Percentiles rank a stretch among this genome's conserved stretches.
Conservation (phyloP, 2,888 invertebrate genomes). For the Ctenicera cuprea region DNA sequence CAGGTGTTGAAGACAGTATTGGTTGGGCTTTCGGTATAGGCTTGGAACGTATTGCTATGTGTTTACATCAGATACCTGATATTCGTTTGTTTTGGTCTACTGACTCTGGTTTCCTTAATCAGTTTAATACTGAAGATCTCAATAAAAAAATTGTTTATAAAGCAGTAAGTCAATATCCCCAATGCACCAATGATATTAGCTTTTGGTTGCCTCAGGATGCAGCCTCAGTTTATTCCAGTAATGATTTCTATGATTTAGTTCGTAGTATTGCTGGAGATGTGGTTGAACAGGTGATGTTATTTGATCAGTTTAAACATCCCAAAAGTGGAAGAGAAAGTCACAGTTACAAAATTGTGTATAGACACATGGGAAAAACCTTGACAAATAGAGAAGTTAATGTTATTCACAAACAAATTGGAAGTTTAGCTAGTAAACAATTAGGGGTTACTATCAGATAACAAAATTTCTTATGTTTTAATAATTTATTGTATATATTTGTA, state of each 20-base stretch:
- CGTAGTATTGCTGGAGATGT: slow-evolving; percentile 91
- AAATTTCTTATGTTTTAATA: background rate
- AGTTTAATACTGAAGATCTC: slow-evolving; percentile 87
- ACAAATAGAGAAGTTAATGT: slow-evolving; percentile 90
- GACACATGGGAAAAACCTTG: slow-evolving; percentile 93
- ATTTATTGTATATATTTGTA: background rate
- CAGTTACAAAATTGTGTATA: slow-evolving; percentile 93
- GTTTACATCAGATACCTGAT: slow-evolving; percentile 95
- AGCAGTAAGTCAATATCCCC: slow-evolving; percentile 90
- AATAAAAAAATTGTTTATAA: slow-evolving; percentile 84
- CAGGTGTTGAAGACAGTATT: slow-evolving; percentile 88
- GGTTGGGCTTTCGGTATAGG: slow-evolving; percentile 99
- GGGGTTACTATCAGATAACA: slow-evolving; percentile 72
- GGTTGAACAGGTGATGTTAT: slow-evolving; percentile 91
- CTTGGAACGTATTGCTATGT: slow-evolving; percentile 97
- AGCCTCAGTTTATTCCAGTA: slow-evolving; percentile 79
- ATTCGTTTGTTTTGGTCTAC: slow-evolving; percentile 97
- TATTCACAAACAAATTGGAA: slow-evolving; percentile 86
- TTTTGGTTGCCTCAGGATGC: slow-evolving; percentile 92
- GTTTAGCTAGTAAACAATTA: slow-evolving; percentile 73
- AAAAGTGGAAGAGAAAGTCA: slow-evolving; percentile 89
- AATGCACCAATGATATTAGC: slow-evolving; percentile 93
- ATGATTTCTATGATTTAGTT: slow-evolving; percentile 95
- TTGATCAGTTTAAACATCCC: slow-evolving; percentile 92
- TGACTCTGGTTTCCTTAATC: slow-evolving; percentile 93